Base-by-base conservation (phyloP, 2,888 invertebrate species). In the Siphonodentalium dalli region DNA sequence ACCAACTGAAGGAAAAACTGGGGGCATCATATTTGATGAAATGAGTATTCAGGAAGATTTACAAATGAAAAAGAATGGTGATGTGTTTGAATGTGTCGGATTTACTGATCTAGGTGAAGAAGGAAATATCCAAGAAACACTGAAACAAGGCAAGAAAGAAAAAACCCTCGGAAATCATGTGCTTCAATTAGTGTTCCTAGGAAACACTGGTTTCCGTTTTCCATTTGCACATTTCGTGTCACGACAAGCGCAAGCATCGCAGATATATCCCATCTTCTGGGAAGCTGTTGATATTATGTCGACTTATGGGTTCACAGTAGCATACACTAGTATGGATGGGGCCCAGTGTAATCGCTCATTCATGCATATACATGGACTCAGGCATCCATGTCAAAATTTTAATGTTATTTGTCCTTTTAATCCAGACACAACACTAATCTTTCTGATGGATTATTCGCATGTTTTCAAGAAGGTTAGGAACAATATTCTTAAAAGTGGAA, bases 1-100 rank as follows among this genome's bases (percentile, higher is more conserved):
- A 18, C 46, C 49, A 6, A 31, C 34, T 8, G 37, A 51, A 11
- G 55, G 43, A 2, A 45, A 21, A 18, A n/a, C 31, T 34, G 59
- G 57, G 2, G 52, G 62, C 9, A 20, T 63, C 1, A 57, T 63
- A 29, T 47, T 54, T 35, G 57, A 60, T 47, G 54, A 63, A 41
- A 63, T 56, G 56, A 28, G 55, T 15, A 50, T 63, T 11, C 45
- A 63, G 33, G n/a, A 21, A 9, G 58, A 63, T 37, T 7, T 61
- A 5, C 48, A 63, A 27, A 43, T 59, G 8, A 13, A 31, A 8
- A 59, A 54, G 42, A 54, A 52, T 24, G 46, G 57, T 24, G 50
- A 54, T 33, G 35, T 46, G 7, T 24, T 55, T n/a, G 52, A 60
- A 40, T 35, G 54, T 9, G 21, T 38, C 4, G 62, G 59, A 9